A percentile compares a stretch with the other conserved stretches of the same genome.
These are phyloP conservation scores for Xiphias gladius DNA, from an alignment of 2,113 vertebrate genomes.

Conservation along the genomic window DNA sequence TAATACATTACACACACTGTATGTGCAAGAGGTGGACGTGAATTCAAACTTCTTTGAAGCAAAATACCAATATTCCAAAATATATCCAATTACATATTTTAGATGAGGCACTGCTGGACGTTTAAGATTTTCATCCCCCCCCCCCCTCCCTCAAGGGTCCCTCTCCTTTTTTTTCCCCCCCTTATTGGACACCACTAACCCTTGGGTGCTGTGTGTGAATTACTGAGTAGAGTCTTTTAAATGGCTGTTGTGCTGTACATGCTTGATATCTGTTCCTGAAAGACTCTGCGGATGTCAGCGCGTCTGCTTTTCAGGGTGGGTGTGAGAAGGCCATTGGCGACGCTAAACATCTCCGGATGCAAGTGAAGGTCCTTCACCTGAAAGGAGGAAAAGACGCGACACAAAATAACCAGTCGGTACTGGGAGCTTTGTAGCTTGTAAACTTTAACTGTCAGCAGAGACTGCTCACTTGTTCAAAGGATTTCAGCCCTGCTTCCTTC, in stretches of 20 bases:
- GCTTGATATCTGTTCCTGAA: slow-evolving; percentile 81
- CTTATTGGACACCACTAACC: slow-evolving; percentile 4
- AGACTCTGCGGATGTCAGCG: slow-evolving; percentile 76
- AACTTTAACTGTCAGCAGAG: not conserved
- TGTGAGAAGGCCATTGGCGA: slow-evolving; percentile 86
- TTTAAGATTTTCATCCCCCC: not conserved
- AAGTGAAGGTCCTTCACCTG: slow-evolving; percentile 85
- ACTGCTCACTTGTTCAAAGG: slow-evolving; percentile 84
- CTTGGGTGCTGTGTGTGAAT: not conserved
- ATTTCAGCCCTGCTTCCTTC: slow-evolving; percentile 84
- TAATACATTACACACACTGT: slow-evolving; percentile 26
- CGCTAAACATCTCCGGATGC: slow-evolving; percentile 83
- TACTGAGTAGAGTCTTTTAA: slow-evolving; percentile 42
- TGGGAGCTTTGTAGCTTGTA: not conserved
- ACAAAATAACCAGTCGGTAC: not conserved
- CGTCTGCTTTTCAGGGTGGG: slow-evolving; percentile 86
- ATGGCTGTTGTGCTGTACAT: slow-evolving; percentile 82
- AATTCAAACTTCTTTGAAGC: slow-evolving; percentile 39
- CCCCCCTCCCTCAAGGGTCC: not conserved
- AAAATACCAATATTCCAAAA: slow-evolving; percentile 41
- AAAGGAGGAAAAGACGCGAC: not conserved
- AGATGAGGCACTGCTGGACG: slow-evolving; percentile 43
- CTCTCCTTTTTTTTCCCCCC: not conserved
- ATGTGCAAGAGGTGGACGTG: slow-evolving; percentile 8
- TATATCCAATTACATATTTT: slow-evolving; percentile 19